Base-by-base conservation (phyloP, 2,888 invertebrate genomes). In the Dendrolimus pini region DNA sequence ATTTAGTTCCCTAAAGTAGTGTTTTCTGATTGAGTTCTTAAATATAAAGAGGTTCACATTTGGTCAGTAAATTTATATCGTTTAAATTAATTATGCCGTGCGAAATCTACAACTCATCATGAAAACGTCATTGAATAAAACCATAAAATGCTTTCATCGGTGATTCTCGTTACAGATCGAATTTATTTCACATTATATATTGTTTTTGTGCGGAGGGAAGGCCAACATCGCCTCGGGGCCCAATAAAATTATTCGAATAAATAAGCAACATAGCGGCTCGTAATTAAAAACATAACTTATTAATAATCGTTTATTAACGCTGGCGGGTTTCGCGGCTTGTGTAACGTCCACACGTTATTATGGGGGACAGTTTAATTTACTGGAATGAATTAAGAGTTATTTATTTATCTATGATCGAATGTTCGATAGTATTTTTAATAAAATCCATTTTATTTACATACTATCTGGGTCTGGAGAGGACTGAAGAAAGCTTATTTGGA, bases 201-300 rank as follows among this genome's bases (percentile, higher is more conserved):
- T 88, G 86, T 83, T 84, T 82, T 83, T 82, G 79, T 77, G 74
- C 66, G 73, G 65, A 73, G 68, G 30, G 71, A 65, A 68, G 74
- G 73, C 69, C 72, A 70, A 62, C 70, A 64, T 72, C 82, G 89
- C 89, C 88, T 77, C 86, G 72, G 88, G 89, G 87, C 81, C 77
- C 83, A 77, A 90, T 89, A 88, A 89, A 89, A 88, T 89, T 85
- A 88, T 88, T 78, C 85, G 85, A 82, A 89, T 89, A 89, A 88
- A 89, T 89, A 89, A 87, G 75, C 75, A 70, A 65, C 74, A 75
- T 82, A 90, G 89, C 83, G 80, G 67, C 66, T 69, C 80, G 78
- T 89, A 90, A 89, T 90, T 89, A 89, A 90, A 89, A 89, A 83
- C 85, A 85, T 89, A 89, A 89, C 87, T 89, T 89, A 85, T 86